phyloP scores from a whole-genome alignment of 2,888 invertebrate genomes.

The Plebejus anna region DNA sequence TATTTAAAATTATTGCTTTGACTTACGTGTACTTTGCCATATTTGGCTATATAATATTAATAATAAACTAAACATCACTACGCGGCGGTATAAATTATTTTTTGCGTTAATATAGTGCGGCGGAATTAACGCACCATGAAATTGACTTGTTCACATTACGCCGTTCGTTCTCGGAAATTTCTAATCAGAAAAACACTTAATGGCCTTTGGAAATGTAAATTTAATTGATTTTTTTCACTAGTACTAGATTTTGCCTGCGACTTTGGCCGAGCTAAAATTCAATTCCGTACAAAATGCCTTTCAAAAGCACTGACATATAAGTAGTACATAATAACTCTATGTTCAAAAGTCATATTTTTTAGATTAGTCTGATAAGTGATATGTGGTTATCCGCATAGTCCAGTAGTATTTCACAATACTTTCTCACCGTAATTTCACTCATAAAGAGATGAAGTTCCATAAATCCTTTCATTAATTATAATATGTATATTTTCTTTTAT shows the following conservation, averaged over 20 bases:
- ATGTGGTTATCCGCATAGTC: no score
- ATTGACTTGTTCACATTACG: conserved; percentile 45
- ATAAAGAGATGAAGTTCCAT: no score
- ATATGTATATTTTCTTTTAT: no score
- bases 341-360: not conserved
- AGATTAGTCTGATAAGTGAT: no score
- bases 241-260: not conserved
- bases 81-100: not conserved
- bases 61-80: conserved; percentile 33
- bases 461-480: no score
- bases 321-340: no score
- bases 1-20: no score
- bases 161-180: conserved; percentile 32
- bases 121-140: conserved; percentile 53
- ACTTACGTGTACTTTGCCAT: conserved; percentile 44
- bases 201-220: conserved; percentile 17
- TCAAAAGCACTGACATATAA: not conserved
- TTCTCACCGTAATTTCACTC: no score
- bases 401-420: no score
- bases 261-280: not conserved
- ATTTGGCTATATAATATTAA: conserved; percentile 35
- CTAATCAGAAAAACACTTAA: conserved; percentile 21
- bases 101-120: not conserved
- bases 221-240: conserved; percentile 23
- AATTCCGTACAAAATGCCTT: not conserved